Percentiles rank a stretch among this genome's conserved stretches.
These are phyloP conservation scores for Heliconius hewitsoni DNA, from an alignment of 1,140 invertebrate genomes.

Conservation along the genomic window DNA sequence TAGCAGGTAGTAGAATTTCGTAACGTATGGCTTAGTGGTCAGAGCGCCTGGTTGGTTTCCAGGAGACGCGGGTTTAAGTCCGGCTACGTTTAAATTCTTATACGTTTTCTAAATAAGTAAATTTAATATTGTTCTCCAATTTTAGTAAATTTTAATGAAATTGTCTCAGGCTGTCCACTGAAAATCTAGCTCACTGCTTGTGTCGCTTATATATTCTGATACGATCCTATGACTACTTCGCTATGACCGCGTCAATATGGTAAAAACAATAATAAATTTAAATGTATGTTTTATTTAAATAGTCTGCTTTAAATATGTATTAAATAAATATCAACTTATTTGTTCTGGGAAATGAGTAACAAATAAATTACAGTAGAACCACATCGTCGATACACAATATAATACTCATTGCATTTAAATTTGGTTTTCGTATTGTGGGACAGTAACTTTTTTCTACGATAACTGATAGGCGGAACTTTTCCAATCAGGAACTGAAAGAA, in stretches of 20 bases:
- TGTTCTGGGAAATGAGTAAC: slow-evolving; percentile 4
- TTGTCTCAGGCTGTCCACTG: no score
- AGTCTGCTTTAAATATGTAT: not conserved
- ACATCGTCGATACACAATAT: slow-evolving; percentile 1
- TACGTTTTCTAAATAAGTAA: no score
- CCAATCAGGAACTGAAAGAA: slow-evolving; percentile 58
- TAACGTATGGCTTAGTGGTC: no score
- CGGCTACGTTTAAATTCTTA: no score
- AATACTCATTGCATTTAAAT: slow-evolving; percentile 22
- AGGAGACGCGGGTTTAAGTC: no score
- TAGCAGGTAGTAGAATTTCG: no score
- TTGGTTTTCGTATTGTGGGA: slow-evolving; percentile 25
- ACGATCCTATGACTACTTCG: not conserved
- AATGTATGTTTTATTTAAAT: not conserved
- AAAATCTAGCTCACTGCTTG: no score
- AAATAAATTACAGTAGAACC: slow-evolving; percentile 19
- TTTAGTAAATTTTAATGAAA: no score
- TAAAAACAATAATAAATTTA: not conserved
- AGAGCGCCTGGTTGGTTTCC: no score
- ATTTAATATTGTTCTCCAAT: no score
- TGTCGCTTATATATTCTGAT: no score
- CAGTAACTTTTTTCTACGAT: slow-evolving; percentile 50
- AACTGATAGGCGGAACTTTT: slow-evolving; percentile 58
- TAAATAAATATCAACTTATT: not conserved
- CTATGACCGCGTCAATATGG: not conserved